Percentiles rank a stretch among this genome's conserved stretches.
Evolutionary conservation across 2,888 invertebrate species (phyloP).

Genomic region (Orthosia incerta): DNA sequence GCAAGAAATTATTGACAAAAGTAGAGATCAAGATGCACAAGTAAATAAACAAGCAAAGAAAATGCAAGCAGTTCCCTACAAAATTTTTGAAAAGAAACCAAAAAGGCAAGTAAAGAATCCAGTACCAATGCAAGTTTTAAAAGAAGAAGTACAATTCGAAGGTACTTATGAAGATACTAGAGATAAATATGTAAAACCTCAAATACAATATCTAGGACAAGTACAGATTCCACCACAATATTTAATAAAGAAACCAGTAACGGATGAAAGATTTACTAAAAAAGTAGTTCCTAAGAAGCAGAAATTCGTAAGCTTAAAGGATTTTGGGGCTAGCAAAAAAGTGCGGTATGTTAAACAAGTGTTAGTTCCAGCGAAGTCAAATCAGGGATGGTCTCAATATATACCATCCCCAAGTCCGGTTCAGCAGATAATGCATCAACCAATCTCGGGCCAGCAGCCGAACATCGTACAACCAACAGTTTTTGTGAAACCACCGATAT

Average conservation of each 20-base stretch:
- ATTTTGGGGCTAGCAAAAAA: background rate
- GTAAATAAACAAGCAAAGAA: background rate
- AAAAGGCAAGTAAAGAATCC: background rate
- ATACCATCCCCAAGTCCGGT: background rate
- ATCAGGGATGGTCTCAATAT: background rate
- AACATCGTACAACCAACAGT: background rate
- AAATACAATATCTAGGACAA: background rate
- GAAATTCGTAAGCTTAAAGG: background rate
- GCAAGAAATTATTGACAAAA: background rate
- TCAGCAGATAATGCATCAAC: background rate
- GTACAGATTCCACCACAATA: background rate
- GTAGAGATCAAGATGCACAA: background rate
- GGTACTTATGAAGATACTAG: slow-evolving; percentile 5
- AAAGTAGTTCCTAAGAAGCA: background rate
- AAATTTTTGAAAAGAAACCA: background rate
- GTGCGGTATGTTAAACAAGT: slow-evolving; percentile 22
- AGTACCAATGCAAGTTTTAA: slow-evolving; percentile 1
- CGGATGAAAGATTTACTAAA: background rate
- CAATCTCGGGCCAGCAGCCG: background rate
- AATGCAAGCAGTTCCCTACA: slow-evolving; percentile 3
- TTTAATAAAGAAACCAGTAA: background rate
- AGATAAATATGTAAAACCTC: background rate
- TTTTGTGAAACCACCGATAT: background rate
- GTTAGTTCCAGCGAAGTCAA: background rate
- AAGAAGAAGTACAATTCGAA: slow-evolving; percentile 22